Evolutionary conservation across 2,113 vertebrate species (phyloP), one percentile per base, ranked within the genome.

Genomic region (Pandion haliaetus): DNA sequence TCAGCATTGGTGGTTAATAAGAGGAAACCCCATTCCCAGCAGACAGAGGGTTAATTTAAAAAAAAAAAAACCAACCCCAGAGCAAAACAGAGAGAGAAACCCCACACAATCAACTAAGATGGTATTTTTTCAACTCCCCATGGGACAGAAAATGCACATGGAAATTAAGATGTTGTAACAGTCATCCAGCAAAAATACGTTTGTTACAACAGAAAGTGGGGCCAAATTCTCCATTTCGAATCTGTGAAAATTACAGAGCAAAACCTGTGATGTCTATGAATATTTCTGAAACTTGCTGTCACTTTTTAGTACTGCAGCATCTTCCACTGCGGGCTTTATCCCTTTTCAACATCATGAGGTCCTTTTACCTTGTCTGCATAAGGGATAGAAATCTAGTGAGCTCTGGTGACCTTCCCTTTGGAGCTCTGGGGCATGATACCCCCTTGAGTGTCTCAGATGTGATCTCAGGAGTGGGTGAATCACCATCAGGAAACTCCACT

Each of bases 1-100:
- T 88, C 85, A 82, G 80, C 76, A 44, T 21, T 58, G 34, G 93
- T 86, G 93, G 93, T 98, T 98, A 90, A 49, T 6, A 17, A 92
- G 86, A 97, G 96, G 97, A 98, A 98, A 72, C 80, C 52, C 42
- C 72, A 85, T 91, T 94, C 90, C 85, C 82, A 93, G 95, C 67
- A 96, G 95, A 59, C 23, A 69, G 59, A 78, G 96, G 86, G 93
- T 97, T 97, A 97, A 97, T 94, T 87, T 63, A 74, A 45, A 72
- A 66, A 82, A 79, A 90, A 38, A 0, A 7, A 50, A 59, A 16
- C 17, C 36, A 44, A 38, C 23, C 5, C 32, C 83, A 63, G 78
- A 62, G 18, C 79, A 70, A 61, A 95, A 14, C 5, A 38, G 3
- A 69, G 16, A 36, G 34, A 92, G 32, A 81, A 83, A 36, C 15